Percentiles rank a stretch among this genome's conserved stretches.
Evolutionary conservation across 2,888 invertebrate genomes (phyloP).

Genomic region (Amblyjoppa proteus): DNA sequence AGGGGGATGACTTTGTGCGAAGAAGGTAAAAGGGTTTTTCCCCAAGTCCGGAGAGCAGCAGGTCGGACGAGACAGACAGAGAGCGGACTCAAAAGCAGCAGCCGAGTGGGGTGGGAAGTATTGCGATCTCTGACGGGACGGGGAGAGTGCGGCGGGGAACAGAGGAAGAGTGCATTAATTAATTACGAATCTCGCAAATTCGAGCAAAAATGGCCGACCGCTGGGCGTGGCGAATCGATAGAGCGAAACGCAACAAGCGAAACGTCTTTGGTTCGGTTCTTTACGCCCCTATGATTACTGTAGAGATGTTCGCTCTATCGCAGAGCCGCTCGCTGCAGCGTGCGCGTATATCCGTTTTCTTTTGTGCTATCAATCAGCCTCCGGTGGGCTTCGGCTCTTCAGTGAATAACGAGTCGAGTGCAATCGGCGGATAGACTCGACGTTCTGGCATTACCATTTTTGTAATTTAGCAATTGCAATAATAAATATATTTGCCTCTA

Average conservation of each 20-base stretch:
- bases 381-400: neutral
- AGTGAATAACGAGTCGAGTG: neutral
- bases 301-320: slow-evolving; percentile 28
- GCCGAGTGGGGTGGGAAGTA: slow-evolving; percentile 26
- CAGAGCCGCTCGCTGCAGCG: slow-evolving; percentile 37
- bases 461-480: neutral
- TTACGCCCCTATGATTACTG: slow-evolving; percentile 62
- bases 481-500: neutral
- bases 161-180: slow-evolving; percentile 76
- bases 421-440: neutral
- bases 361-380: neutral
- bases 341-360: neutral
- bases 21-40: slow-evolving; percentile 62
- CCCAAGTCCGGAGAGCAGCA: slow-evolving; percentile 45
- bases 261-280: slow-evolving; percentile 56
- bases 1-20: slow-evolving; percentile 45
- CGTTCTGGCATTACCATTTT: neutral
- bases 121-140: slow-evolving; percentile 56
- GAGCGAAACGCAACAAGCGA: slow-evolving; percentile 58
- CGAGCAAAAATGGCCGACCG: slow-evolving; percentile 79
- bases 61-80: slow-evolving; percentile 32
- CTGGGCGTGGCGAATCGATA: slow-evolving; percentile 79
- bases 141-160: slow-evolving; percentile 36
- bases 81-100: slow-evolving; percentile 43
- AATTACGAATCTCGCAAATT: slow-evolving; percentile 80